Conservation (phyloP, 2,888 invertebrate species). For the Sarcophaga subvicina region DNA sequence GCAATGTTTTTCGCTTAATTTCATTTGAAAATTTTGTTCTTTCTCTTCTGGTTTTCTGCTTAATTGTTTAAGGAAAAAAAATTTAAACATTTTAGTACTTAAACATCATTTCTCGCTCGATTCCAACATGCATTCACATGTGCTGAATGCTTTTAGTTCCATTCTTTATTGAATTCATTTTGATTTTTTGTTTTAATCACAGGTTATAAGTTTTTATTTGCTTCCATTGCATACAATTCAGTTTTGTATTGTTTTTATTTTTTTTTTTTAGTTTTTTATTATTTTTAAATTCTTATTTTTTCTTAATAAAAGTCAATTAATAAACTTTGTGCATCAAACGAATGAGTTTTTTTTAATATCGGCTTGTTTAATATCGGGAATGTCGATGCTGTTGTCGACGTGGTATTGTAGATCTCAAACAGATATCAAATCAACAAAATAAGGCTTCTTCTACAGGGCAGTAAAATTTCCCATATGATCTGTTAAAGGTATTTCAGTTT, state of each 20-base stretch:
- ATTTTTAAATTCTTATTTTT: neutral
- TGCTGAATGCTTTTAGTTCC: neutral
- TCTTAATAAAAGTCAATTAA: too few species aligned
- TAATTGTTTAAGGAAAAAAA: conserved; percentile 49
- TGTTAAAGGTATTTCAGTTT: too few species aligned
- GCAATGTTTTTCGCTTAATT: conserved; percentile 57
- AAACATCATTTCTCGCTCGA: neutral
- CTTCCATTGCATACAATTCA: conserved; percentile 45
- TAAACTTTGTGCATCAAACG: too few species aligned
- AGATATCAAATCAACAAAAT: too few species aligned
- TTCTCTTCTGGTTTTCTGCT: neutral
- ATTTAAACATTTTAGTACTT: conserved; percentile 31
- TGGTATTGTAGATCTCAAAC: too few species aligned
- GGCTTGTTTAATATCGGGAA: too few species aligned
- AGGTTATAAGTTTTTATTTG: conserved; percentile 21
- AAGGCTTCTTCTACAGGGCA: too few species aligned
- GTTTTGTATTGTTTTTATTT: conserved; percentile 24
- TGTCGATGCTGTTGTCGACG: too few species aligned
- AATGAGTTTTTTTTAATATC: too few species aligned
- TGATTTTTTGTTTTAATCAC: conserved; percentile 14
- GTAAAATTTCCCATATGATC: too few species aligned
- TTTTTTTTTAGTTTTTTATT: conserved; percentile 8
- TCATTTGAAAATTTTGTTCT: neutral
- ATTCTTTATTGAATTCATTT: conserved; percentile 16
- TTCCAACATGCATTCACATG: neutral